Percentiles rank a stretch among this genome's conserved stretches.
phyloP scores from a whole-genome alignment of 1,140 invertebrate species.

The Cyrtorhinus lividipennis region DNA sequence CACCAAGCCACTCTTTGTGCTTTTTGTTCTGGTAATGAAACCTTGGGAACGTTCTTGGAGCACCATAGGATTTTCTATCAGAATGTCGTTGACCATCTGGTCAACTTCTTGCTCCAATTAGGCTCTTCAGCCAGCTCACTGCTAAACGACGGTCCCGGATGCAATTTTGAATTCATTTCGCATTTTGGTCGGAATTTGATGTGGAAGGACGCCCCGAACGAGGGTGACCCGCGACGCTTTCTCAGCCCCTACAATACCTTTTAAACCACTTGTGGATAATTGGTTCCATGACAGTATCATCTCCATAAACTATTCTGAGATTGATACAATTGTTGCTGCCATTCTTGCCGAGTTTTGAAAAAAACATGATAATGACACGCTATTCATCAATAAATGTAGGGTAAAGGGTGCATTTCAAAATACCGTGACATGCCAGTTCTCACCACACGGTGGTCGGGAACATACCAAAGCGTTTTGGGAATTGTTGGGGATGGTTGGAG shows the following conservation, averaged over 20 bases:
- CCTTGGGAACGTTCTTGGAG: conserved; percentile 14
- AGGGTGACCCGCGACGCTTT: conserved; percentile 19
- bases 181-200: too few species aligned
- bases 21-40: conserved; percentile 14
- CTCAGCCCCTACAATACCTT: conserved; percentile 18
- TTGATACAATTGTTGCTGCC: neutral
- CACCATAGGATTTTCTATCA: conserved; percentile 19
- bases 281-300: conserved; percentile 21
- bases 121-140: conserved; percentile 18
- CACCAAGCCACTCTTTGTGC: conserved; percentile 17
- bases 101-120: conserved; percentile 17
- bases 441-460: neutral
- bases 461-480: neutral
- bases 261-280: conserved; percentile 20
- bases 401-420: neutral
- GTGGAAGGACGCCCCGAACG: conserved; percentile 22
- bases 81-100: conserved; percentile 20
- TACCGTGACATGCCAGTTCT: neutral
- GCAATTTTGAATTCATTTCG: conserved; percentile 25
- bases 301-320: conserved; percentile 11
- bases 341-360: neutral
- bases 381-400: neutral
- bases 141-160: conserved; percentile 21
- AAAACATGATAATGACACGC: neutral
- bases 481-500: neutral